These are phyloP conservation scores for Aleiodes sp. DNA, from an alignment of 1,140 invertebrate species.

Conservation along the genomic window DNA sequence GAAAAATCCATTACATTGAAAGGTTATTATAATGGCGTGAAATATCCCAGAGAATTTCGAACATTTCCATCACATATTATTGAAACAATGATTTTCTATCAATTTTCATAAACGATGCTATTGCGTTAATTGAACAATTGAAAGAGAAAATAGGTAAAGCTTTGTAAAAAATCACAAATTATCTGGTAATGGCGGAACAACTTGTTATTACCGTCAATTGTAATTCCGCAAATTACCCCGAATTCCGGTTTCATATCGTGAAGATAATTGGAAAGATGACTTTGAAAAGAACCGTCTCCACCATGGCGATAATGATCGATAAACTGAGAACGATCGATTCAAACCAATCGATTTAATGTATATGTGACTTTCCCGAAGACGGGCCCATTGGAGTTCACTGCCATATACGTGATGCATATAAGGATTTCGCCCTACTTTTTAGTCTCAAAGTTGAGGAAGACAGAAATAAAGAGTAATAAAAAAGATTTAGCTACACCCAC, in stretches of 20 bases:
- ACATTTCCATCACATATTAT: background rate
- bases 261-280: background rate
- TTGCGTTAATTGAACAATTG: conserved; percentile 2
- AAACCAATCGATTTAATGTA: conserved; percentile 6
- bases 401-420: conserved; percentile 6
- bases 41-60: background rate
- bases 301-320: conserved; percentile 15
- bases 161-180: background rate
- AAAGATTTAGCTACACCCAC: too few species aligned
- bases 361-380: conserved; percentile 10
- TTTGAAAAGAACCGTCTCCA: conserved; percentile 1
- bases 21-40: background rate
- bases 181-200: background rate
- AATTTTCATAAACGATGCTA: background rate
- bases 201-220: conserved; percentile 1
- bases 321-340: conserved; percentile 1
- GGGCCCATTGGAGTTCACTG: background rate
- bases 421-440: background rate
- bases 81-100: background rate
- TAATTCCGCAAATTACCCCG: conserved; percentile 11
- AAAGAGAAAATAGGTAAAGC: background rate
- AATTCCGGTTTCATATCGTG: background rate
- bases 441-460: too few species aligned
- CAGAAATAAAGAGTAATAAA: too few species aligned
- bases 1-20: background rate